These are phyloP conservation scores for Idaea aversata DNA, from an alignment of 2,888 invertebrate genomes.

Conservation along the genomic window DNA sequence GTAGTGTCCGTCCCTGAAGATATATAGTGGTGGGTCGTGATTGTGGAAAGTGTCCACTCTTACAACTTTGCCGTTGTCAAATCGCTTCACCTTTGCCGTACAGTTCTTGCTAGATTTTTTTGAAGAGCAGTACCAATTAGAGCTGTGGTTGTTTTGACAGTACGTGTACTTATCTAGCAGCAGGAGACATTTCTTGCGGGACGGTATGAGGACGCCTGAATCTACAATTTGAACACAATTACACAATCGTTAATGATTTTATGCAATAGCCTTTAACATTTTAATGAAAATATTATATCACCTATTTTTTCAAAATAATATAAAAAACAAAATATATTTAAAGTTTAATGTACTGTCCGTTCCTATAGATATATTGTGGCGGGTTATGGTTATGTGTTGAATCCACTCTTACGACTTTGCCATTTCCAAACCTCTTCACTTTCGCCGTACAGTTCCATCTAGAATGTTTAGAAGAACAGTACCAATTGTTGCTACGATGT, in stretches of 20 bases:
- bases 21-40: neutral
- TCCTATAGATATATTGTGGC: neutral
- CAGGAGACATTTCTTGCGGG: constrained; percentile 7
- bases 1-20: neutral
- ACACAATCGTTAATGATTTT: no score
- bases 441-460: neutral
- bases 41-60: neutral
- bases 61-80: neutral
- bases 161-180: constrained; percentile 18
- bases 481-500: neutral
- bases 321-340: neutral
- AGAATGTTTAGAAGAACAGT: neutral
- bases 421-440: no score
- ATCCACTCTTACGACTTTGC: neutral
- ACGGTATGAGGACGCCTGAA: constrained; percentile 10
- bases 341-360: neutral
- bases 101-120: constrained; percentile 18
- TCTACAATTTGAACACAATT: neutral
- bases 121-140: constrained; percentile 12
- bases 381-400: neutral
- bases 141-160: constrained; percentile 9
- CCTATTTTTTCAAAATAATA: neutral
- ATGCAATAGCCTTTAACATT: no score
- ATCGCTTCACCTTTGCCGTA: constrained; percentile 12
- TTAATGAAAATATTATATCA: neutral